Base-by-base conservation (phyloP, 2,888 invertebrate genomes). In the Netelia virgata region DNA sequence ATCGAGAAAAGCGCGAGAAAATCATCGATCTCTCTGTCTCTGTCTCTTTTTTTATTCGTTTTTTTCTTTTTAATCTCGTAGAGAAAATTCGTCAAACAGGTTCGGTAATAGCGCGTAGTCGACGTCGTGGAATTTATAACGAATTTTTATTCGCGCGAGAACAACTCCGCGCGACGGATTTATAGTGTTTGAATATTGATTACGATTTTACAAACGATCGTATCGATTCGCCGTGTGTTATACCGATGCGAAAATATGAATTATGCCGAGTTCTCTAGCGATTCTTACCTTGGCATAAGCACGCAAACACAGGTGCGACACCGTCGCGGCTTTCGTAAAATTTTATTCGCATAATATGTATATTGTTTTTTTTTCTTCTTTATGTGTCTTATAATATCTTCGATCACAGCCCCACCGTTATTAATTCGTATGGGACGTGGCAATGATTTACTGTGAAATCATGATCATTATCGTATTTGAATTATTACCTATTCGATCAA, bases 21-120 rank as follows among this genome's bases (percentile, higher is more conserved):
- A 63, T 73, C n/a, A 57, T 18, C 10, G 16, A 14, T 5, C 69
- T 43, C 23, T 28, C 41, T 69, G 16, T 57, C 20, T 41, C 28
- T 20, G 55, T 20, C 11, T 36, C 11, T 41, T 55, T 28, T 43
- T 11, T 41, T 9, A 1, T 41, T 70, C 16, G 1, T 36, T 1
- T 18, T 14, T 57, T 70, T 61, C n/a, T 5, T 5, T 9, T 0
- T 5, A 28, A 36, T n/a, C 53, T 61, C 50, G 18, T 47, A 43
- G 55, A 68, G 57, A 82, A 75, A 76, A 70, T 70, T 70, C 18
- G 61, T n/a, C 1, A 55, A 70, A 70, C 70, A 55, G 43, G 69
- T 70, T 70, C 11, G 41, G 55, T 20, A 63, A 63, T 23, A 20
- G 50, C 53, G 36, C 18, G 53, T 36, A 53, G 28, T 1, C 50